Percentiles rank a stretch among this genome's conserved stretches.
Conservation (phyloP, 2,888 invertebrate genomes). For the Eutolmus rufibarbis region DNA sequence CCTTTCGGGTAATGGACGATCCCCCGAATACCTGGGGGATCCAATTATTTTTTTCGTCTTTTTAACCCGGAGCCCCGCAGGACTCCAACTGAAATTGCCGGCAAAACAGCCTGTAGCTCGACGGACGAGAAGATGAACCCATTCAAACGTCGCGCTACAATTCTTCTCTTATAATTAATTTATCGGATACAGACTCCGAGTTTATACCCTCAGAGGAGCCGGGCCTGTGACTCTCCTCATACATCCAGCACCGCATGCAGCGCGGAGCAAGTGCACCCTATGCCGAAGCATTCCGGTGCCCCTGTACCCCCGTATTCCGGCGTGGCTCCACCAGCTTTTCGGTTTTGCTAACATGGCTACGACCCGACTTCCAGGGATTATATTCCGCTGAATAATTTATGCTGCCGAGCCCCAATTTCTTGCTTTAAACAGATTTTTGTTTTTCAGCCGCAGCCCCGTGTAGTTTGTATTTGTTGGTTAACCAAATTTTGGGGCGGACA, state of each 20-base stretch:
- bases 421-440: slow-evolving; percentile 19
- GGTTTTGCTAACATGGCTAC: slow-evolving; percentile 15
- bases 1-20: neutral
- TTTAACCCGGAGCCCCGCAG: neutral
- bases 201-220: neutral
- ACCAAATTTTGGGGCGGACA: slow-evolving; percentile 5
- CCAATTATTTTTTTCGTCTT: neutral
- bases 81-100: neutral
- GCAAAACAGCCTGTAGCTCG: neutral
- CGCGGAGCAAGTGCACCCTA: neutral
- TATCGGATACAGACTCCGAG: neutral
- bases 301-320: neutral
- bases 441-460: neutral
- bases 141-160: slow-evolving; percentile 3
- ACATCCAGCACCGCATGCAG: neutral
- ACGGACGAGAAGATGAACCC: neutral
- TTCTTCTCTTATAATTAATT: slow-evolving; percentile 12
- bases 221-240: neutral
- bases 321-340: neutral
- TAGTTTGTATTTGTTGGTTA: slow-evolving; percentile 20
- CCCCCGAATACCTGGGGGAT: neutral
- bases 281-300: neutral
- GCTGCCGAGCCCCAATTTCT: neutral
- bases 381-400: slow-evolving; percentile 30
- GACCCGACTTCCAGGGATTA: neutral